Base-by-base conservation (phyloP, 2,113 vertebrate genomes). In the Chamaetylas fuelleborni region DNA sequence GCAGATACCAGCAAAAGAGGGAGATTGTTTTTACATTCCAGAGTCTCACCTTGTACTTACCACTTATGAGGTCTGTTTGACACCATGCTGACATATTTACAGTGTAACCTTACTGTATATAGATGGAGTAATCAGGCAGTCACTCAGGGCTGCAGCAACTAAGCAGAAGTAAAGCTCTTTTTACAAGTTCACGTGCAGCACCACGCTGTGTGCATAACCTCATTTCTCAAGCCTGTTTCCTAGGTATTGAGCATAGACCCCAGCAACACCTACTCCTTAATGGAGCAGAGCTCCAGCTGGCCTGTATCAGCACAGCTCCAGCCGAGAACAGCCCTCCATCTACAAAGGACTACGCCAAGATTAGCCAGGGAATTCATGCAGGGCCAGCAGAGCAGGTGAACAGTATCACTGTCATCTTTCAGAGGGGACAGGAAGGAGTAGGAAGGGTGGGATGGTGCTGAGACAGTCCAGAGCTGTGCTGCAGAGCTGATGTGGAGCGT, bases 11-110 rank as follows among this genome's bases (percentile, higher is more conserved):
- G 74, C 64, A 43, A 57, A 92, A 79, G 82, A 61, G 4, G 2
- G 24, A 13, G 47, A 29, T 88, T 83, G 74, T 90, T 95, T 95
- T 82, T 88, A 56, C 92, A 74, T 94, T 93, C 92, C 88, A 45
- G 51, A n/a, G 82, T 90, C 88, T 96, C 92, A 96, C 92, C 93
- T 96, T 86, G 56, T 76, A 67, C 88, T 96, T 83, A 67, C 42
- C 76, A 48, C 85, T 96, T 92, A 71, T 86, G 88, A 96, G 87
- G 81, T 93, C 91, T 97, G 91, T 95, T 96, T 95, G 90, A 95
- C 93, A 33, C 8, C 13, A 70, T 0, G 6, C 92, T 90, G 90
- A 86, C 43, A 33, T 96, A 94, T 96, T 95, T 97, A 88, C 79
- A 90, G 92, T 64, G 82, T 88, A 70, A 76, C 72, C 93, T 96